A percentile compares a stretch with the other conserved stretches of the same genome.
phyloP scores from a whole-genome alignment of 1,140 invertebrate species.

The Heliconius himera region DNA sequence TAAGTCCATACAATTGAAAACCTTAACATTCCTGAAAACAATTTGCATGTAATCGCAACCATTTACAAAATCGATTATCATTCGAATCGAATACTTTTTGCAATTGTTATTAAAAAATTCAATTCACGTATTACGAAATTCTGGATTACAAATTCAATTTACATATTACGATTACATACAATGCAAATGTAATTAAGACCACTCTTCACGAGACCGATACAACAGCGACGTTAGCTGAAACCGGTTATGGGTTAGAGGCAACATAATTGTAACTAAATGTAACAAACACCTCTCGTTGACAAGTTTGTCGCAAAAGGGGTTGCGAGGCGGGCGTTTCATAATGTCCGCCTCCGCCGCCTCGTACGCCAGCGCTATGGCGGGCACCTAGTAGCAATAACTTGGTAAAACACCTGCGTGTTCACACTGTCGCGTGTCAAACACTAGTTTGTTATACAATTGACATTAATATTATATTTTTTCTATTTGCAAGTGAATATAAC shows the following conservation, averaged over 20 bases:
- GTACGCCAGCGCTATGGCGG: constrained; percentile 99
- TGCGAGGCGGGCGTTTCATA: constrained; percentile 98
- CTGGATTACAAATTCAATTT: constrained; percentile 20
- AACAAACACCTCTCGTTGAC: constrained; percentile 94
- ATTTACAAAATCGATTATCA: neutral
- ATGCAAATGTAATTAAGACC: constrained; percentile 42
- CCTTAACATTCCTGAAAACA: constrained; percentile 44
- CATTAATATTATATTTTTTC: neutral
- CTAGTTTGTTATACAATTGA: neutral
- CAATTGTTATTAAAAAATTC: neutral
- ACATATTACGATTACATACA: constrained; percentile 52
- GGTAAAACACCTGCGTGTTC: neutral
- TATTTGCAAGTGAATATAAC: constrained; percentile 22
- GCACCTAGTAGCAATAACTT: constrained; percentile 86
- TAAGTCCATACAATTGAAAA: constrained; percentile 36
- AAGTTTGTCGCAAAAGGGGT: constrained; percentile 97
- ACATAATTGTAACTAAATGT: constrained; percentile 54
- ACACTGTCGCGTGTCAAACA: neutral
- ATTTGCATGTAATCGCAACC: constrained; percentile 47
- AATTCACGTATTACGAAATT: constrained; percentile 47
- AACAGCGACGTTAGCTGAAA: constrained; percentile 71
- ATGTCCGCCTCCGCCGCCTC: constrained; percentile 99
- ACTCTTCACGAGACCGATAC: constrained; percentile 68
- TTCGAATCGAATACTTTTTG: too few species aligned
- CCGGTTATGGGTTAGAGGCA: constrained; percentile 62